Conservation (phyloP, 2,888 invertebrate species). For the Pristionchus entomophagus region DNA sequence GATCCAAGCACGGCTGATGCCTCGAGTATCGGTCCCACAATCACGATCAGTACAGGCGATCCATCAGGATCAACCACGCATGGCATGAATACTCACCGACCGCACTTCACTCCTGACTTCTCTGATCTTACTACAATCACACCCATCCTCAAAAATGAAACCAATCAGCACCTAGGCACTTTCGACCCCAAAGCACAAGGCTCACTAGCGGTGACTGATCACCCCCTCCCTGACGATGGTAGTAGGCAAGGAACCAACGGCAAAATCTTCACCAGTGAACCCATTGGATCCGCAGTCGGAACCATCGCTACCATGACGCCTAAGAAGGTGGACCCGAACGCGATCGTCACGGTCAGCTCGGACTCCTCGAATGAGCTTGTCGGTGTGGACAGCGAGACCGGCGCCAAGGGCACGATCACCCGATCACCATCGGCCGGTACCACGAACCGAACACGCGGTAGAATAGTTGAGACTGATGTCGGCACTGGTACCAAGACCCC, state of each 20-base stretch:
- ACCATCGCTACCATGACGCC: not conserved
- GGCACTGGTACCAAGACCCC: not conserved
- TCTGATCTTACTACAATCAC: not conserved
- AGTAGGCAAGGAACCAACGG: not conserved
- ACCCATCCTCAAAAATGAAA: not conserved
- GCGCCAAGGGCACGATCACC: not conserved
- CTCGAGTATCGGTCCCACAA: not conserved
- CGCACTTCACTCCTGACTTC: not conserved
- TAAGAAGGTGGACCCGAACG: conserved; percentile 27
- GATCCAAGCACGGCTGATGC: no score
- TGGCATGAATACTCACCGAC: not conserved
- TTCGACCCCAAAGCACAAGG: not conserved
- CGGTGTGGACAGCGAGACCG: not conserved
- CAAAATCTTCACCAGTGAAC: not conserved
- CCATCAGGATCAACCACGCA: no score
- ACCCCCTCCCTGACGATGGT: not conserved
- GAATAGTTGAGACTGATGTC: not conserved
- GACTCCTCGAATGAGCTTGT: not conserved
- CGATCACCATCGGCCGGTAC: not conserved
- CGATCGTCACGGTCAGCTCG: conserved; percentile 8
- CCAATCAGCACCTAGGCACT: not conserved
- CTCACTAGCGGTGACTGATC: not conserved
- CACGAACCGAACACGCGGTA: not conserved
- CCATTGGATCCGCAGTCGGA: not conserved
- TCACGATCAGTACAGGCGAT: not conserved